Base-by-base conservation (phyloP, 2,797 vertebrate species). In the Coilia nasus region DNA sequence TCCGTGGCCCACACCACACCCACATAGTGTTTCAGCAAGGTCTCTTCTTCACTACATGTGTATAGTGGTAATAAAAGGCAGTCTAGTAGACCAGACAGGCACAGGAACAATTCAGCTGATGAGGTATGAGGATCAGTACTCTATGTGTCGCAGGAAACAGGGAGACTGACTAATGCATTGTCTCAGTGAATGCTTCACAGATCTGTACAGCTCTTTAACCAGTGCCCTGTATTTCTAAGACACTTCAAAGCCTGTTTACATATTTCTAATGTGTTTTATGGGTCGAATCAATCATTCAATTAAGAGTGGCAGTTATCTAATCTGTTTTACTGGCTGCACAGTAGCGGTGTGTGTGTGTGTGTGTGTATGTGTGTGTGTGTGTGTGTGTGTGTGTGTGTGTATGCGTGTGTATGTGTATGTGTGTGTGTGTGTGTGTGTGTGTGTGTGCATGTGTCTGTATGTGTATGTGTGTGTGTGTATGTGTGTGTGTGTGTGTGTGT, bases 161-260 rank as follows among this genome's bases (percentile, higher is more conserved):
- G 50, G 50, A 47, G 10, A 47, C 3, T 47, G 46, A 47, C 46
- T 47, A 47, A 47, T 47, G 46, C 10, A 10, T 47, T 47, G 46
- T 47, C 46, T 25, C 12, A 10, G 6, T 75, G 14, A 75, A 75
- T 41, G 67, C 67, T 14, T 19, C 17, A 3, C 3, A 19, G 31
- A 35, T 28, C 2, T 19, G 11, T n/a, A 19, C 7, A 21, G 31
- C 21, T 17, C 15, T 44, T 78, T 78, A 41, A 6, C 35, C 71
- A 21, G 15, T 44, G 71, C 2, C 15, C 17, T 41, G 15, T 19
- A 0, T 78, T 41, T 78, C 31, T 44, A 25, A 78, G 28, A 44
- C 71, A 71, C 28, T 71, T 71, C 67, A 78, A 78, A 41, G 71
- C 35, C 15, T 75, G 19, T 78, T 41, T 78, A 78, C 23, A 78